Evolutionary conservation across 2,888 invertebrate species (phyloP).

Genomic region (Erannis defoliaria): DNA sequence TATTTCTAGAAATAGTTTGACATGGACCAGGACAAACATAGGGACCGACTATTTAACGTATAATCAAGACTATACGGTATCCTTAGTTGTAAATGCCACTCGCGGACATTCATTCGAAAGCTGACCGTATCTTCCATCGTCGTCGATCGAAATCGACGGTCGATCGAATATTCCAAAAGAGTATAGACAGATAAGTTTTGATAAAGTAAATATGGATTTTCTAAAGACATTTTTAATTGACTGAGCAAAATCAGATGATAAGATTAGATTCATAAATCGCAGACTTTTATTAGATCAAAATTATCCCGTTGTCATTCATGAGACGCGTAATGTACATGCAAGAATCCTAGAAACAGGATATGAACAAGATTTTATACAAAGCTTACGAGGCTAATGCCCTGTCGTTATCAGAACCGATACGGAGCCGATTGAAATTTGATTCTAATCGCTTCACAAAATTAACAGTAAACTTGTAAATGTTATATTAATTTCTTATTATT

Average conservation of each 20-base stretch:
- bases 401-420: constrained; percentile 26
- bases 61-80: no score
- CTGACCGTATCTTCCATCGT: no score
- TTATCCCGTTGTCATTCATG: background rate
- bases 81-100: no score
- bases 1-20: no score
- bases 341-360: constrained; percentile 14
- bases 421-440: constrained; percentile 11
- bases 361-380: background rate
- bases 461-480: no score
- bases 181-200: background rate
- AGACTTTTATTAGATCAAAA: background rate
- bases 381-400: constrained; percentile 23
- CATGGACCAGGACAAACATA: no score
- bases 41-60: no score
- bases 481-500: no score
- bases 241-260: background rate
- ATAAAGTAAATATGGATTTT: background rate
- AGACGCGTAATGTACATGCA: constrained; percentile 6
- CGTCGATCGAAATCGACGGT: no score
- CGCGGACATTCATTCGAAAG: no score
- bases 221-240: background rate
- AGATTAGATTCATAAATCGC: background rate
- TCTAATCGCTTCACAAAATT: constrained; percentile 11
- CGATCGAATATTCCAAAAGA: background rate